Conservation (phyloP, 2,113 vertebrate species). For the Ophiodon elongatus region DNA sequence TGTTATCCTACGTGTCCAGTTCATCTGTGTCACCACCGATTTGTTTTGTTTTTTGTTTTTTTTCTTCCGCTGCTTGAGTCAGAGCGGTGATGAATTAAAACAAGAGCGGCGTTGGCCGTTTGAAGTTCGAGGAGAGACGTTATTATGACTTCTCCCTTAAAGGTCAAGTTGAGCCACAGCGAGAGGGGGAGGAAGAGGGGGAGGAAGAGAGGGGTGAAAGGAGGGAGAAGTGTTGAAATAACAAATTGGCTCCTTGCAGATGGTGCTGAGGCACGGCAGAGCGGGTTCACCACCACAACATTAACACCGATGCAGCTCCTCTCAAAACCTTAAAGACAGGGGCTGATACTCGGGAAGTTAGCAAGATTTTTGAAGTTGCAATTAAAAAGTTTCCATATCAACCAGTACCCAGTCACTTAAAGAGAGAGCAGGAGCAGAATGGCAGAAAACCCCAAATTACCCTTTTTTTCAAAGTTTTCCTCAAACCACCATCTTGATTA, state of each 20-base stretch:
- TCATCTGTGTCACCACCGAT: slow-evolving; percentile 63
- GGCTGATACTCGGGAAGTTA: not conserved
- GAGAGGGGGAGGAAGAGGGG: slow-evolving; percentile 30
- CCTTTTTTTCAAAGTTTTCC: slow-evolving; percentile 32
- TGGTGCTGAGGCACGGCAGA: slow-evolving; percentile 45
- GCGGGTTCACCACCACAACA: slow-evolving; percentile 29
- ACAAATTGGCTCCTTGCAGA: slow-evolving; percentile 61
- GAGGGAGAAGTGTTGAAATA: slow-evolving; percentile 74
- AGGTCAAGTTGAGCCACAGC: slow-evolving; percentile 78
- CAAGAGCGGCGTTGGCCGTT: slow-evolving; percentile 64
- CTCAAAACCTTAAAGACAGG: not conserved
- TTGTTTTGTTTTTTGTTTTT: slow-evolving; percentile 29
- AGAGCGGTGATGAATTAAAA: slow-evolving; percentile 70
- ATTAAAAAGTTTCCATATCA: slow-evolving; percentile 31
- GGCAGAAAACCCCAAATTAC: slow-evolving; percentile 21
- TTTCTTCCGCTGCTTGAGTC: slow-evolving; percentile 62
- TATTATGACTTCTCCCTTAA: slow-evolving; percentile 78
- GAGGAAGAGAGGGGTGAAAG: slow-evolving; percentile 53
- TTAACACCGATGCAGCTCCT: slow-evolving; percentile 24
- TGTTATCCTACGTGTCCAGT: slow-evolving; percentile 68
- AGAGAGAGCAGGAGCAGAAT: slow-evolving; percentile 11
- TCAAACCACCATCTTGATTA: slow-evolving; percentile 48
- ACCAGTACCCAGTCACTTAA: not conserved
- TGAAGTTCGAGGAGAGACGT: slow-evolving; percentile 78
- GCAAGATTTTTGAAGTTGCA: slow-evolving; percentile 7